These are phyloP conservation scores for Cyrtodaria siliqua DNA, from an alignment of 2,888 invertebrate species.

Conservation along the genomic window DNA sequence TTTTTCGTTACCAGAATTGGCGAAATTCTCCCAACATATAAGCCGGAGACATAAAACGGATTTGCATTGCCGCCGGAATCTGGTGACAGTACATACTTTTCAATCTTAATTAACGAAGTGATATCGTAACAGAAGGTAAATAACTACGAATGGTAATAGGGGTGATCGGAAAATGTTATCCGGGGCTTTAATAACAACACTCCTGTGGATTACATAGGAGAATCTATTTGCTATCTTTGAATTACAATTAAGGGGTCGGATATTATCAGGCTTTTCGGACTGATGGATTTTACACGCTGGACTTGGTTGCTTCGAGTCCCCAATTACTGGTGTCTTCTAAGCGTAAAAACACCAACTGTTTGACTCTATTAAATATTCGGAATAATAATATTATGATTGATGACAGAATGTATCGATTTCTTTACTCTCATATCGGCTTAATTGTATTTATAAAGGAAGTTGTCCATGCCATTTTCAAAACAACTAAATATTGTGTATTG, in stretches of 20 bases:
- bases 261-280: constrained; percentile 45
- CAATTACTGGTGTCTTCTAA: constrained; percentile 40
- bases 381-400: constrained; percentile 49
- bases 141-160: constrained; percentile 44
- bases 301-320: constrained; percentile 27
- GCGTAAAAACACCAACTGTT: constrained; percentile 63
- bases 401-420: no score
- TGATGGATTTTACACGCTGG: constrained; percentile 40
- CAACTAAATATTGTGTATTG: no score
- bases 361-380: constrained; percentile 58
- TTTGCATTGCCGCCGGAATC: constrained; percentile 19
- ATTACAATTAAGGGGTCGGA: constrained; percentile 38
- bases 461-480: no score
- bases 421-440: no score
- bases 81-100: constrained; percentile 34
- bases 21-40: constrained; percentile 31
- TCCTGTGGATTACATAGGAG: constrained; percentile 41
- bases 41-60: constrained; percentile 50
- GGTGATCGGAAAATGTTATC: constrained; percentile 42
- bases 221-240: constrained; percentile 50
- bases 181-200: constrained; percentile 45
- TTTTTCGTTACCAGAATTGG: constrained; percentile 23
- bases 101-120: constrained; percentile 29
- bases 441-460: no score
- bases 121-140: constrained; percentile 56